Evolutionary conservation across 2,888 invertebrate species (phyloP), one percentile per base, ranked within the genome.

Genomic region (Archips xylosteana): DNA sequence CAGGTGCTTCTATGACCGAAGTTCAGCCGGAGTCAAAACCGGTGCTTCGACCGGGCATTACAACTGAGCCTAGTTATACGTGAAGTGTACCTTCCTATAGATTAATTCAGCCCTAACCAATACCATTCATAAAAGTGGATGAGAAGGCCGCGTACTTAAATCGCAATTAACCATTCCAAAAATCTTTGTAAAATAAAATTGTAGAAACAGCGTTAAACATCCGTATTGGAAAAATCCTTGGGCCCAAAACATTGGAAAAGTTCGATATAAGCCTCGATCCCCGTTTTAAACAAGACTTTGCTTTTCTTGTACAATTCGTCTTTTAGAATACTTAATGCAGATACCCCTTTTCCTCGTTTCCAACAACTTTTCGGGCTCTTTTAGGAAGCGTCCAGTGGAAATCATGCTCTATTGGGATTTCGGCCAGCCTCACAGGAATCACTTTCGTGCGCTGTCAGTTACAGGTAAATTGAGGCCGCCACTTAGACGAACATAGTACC

Each of bases 261-360:
- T 92, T 89, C 87, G 84, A 89, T 89, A 87, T 88, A 90, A 89
- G 88, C 87, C 86, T 84, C 86, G 85, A 86, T 84, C 83, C 83
- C 85, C 85, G 78, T 85, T 89, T 89, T 88, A 89, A 90, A 92
- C 92, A 92, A 90, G 92, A 89, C 89, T 92, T 92, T 92, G 92
- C 92, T 92, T 92, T 92, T 91, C 91, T 90, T 89, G 89, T 90
- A 90, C 91, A 89, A 89, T 89, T 89, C 87, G 84, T 90, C 91
- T 92, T 91, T 92, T 85, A 83, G 89, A 91, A 92, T 92, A 92
- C 89, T 91, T 91, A 91, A 91, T 92, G 87, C 87, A 90, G 89
- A 90, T 70, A 74, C 65, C 90, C 90, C 90, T 90, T 92, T 92
- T 90, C 88, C 87, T 89, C 88, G 87, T 85, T 88, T 83, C 84